Base-by-base conservation (phyloP, 2,888 invertebrate genomes). In the Rhabditoides inermis region DNA sequence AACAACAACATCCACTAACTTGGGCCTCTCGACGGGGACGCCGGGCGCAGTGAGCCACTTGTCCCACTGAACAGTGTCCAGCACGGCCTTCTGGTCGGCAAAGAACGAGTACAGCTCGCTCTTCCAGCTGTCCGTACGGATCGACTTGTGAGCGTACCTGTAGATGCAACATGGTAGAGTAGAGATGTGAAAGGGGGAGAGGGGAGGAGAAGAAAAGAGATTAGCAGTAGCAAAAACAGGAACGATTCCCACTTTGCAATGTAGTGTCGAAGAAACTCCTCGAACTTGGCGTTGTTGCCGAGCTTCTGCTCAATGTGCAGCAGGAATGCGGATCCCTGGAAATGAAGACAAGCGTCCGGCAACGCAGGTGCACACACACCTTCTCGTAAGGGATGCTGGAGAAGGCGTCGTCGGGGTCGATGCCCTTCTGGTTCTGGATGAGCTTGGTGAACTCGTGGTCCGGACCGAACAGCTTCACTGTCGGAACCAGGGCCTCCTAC, bases 331-430 rank as follows among this genome's bases (percentile, higher is more conserved):
- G 87, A 81, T 0, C 94, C 73, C 49, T 61, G 23, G 15, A 23
- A 44, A 44, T 10, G 26, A 23, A 15, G 12, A 26, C 10, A n/a
- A n/a, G n/a, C n/a, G n/a, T n/a, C n/a, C n/a, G n/a, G n/a, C n/a
- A n/a, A 26, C 25, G 6, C 44, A 44, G 22, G 15, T 44, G 27
- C 44, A 32, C 10, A 15, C 10, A 15, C 27, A 56, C 91, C 78
- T 94, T 94, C 77, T 90, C 88, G 77, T 94, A 92, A 0, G 92
- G 92, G 32, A 92, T 85, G 6, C 82, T 80, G 0, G 88, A 88
- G 80, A 90, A 91, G 0, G 90, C 84, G 77, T 91, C 90, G 78
- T 92, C 92, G 1, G 92, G 92, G 75, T 90, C 87, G 1, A 87
- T 83, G 5, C 86, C 86, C 47, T 81, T 80, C 77, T 88, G 83